Evolutionary conservation across 2,113 vertebrate genomes (phyloP).

Genomic region (Pogona vitticeps): DNA sequence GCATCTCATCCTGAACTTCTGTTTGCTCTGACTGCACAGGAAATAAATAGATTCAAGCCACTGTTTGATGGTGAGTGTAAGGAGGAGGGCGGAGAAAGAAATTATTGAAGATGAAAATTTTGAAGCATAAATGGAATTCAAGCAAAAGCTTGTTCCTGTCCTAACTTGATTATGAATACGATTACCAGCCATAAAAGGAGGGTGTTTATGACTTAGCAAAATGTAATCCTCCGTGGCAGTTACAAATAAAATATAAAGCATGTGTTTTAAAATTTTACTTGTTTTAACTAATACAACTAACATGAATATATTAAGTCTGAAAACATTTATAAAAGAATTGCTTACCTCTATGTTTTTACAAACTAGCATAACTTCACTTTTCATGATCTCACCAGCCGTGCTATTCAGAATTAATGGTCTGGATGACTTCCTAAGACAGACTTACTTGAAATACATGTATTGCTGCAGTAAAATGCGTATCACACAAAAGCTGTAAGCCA

Average conservation of each 20-base stretch:
- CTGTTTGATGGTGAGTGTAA: neutral
- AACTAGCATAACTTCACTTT: neutral
- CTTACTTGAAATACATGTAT: neutral
- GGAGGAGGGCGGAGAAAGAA: neutral
- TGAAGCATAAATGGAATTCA: neutral
- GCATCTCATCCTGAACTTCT: conserved; percentile 10
- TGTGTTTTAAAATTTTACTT: neutral
- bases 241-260: neutral
- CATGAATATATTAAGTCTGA: neutral
- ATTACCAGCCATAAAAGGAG: neutral
- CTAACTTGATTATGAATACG: neutral
- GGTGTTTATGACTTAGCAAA: neutral
- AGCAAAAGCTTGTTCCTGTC: neutral
- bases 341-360: neutral
- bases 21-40: conserved; percentile 10
- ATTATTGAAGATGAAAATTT: conserved; percentile 6
- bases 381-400: neutral
- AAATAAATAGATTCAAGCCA: conserved; percentile 8
- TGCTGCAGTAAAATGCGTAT: neutral
- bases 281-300: neutral
- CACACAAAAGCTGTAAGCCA: neutral
- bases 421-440: neutral
- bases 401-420: neutral
- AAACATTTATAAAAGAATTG: neutral
- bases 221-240: neutral